A percentile compares a stretch with the other conserved stretches of the same genome.
These are phyloP conservation scores for Pachycephala philippinensis DNA, from an alignment of 2,113 vertebrate genomes.

Conservation along the genomic window DNA sequence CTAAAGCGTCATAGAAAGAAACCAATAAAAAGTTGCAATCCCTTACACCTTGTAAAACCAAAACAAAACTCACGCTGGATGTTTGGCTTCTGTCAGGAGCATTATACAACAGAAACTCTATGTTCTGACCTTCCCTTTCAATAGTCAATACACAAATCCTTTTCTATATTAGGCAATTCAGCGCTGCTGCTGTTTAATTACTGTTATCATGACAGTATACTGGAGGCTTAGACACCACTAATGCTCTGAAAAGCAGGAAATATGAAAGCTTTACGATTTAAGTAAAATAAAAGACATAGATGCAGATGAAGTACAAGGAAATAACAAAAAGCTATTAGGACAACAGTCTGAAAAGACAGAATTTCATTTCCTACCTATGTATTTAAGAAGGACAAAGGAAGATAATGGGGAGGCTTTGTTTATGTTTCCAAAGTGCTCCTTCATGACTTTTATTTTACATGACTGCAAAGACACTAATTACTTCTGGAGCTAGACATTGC, in stretches of 20 bases:
- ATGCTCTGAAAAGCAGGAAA: background rate
- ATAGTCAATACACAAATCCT: background rate
- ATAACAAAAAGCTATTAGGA: background rate
- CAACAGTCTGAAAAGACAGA: background rate
- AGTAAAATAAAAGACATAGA: background rate
- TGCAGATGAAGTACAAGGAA: background rate
- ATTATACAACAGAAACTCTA: background rate
- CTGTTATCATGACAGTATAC: background rate
- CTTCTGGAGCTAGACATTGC: background rate
- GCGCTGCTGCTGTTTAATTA: background rate
- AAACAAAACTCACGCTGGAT: background rate
- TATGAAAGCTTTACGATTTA: background rate
- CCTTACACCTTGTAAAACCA: background rate
- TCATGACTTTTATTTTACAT: background rate
- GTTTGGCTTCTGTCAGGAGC: background rate
- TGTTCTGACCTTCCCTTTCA: background rate
- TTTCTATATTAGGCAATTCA: background rate
- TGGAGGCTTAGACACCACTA: background rate
- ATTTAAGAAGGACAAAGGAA: background rate
- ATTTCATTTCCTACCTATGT: background rate
- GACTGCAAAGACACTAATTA: background rate
- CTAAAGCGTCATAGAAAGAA: background rate
- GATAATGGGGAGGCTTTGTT: background rate
- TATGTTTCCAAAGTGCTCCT: background rate
- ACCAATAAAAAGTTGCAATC: background rate